Base-by-base conservation (phyloP, 2,113 vertebrate genomes). In the Ammodytes dubius region DNA sequence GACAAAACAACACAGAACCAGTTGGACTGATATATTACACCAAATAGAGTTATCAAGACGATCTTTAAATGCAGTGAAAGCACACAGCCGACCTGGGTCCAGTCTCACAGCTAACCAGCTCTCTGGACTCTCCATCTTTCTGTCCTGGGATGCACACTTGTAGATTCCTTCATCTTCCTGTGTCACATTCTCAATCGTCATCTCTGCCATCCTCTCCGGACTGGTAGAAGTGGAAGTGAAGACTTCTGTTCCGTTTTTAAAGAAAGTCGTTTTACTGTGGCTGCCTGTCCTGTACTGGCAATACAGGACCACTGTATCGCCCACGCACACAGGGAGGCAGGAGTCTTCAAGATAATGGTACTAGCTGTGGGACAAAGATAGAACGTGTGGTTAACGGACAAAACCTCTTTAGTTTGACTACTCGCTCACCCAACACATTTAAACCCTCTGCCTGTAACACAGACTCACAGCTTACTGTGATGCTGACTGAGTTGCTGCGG, bases 401-500 rank as follows among this genome's bases (percentile, higher is more conserved):
- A n/a, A 58, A 14, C 4, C 39, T 5, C 14, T 61, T 61, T 14
- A n/a, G 14, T 42, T 0, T 42, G 66, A 40, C 14, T 66, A 27
- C 39, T n/a, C 8, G 47, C 2, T 46, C 5, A 27, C 27, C 1
- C 27, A 27, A 27, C 27, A 27, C 27, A 27, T 27, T 27, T 27
- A 27, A 27, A 27, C 27, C 27, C 27, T 27, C 27, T 27, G 27
- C 27, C 40, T 1, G 7, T 59, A 46, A 47, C 57, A 54, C 15
- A 47, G 66, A 89, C 93, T 94, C 89, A 95, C 95, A 72, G 86
- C 76, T 94, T 58, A 92, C 91, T 65, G 86, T 87, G 82, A 95
- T 85, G 64, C 58, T 74, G 82, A 95, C 68, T 13, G 85, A 27
- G 6, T 57, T 92, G 70, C 87, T 94, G 75, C 89, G 90, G 37